These are phyloP conservation scores for Microcebus jonahi DNA, from an alignment of 2,113 vertebrate species.

Conservation along the genomic window DNA sequence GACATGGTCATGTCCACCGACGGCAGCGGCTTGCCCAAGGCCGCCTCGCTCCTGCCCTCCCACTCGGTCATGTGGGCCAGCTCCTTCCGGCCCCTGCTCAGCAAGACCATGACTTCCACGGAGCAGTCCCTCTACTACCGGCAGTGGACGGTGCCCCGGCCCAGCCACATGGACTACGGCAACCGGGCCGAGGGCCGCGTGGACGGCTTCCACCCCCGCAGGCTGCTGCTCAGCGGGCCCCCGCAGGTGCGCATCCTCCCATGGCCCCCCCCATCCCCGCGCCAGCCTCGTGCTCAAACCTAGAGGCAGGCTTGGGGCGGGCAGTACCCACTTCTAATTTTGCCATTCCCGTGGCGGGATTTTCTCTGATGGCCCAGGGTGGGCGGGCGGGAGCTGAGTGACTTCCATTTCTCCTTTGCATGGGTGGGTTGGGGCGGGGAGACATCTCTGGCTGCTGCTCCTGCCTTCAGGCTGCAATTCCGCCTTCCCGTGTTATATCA, in stretches of 20 bases:
- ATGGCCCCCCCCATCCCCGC: not conserved
- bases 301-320: fast-evolving
- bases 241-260: constrained; percentile 90
- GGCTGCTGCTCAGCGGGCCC: constrained; percentile 96
- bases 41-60: constrained; percentile 95
- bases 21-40: constrained; percentile 93
- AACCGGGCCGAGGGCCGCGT: constrained; percentile 91
- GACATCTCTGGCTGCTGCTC: not conserved
- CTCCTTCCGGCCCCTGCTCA: constrained; percentile 95
- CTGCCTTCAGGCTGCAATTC: not conserved
- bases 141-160: constrained; percentile 95
- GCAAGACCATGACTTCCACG: constrained; percentile 97
- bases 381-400: fast-evolving
- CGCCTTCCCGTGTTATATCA: fast-evolving
- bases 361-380: fast-evolving
- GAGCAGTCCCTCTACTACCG: constrained; percentile 99
- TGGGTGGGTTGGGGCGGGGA: fast-evolving
- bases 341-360: fast-evolving
- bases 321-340: fast-evolving
- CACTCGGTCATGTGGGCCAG: constrained; percentile 95
- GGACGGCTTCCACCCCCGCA: constrained; percentile 95
- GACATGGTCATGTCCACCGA: constrained; percentile 93
- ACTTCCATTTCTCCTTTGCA: fast-evolving
- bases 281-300: not conserved
- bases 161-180: constrained; percentile 95